phyloP scores from a whole-genome alignment of 2,888 invertebrate genomes.

The Dromius quadrimaculatus region DNA sequence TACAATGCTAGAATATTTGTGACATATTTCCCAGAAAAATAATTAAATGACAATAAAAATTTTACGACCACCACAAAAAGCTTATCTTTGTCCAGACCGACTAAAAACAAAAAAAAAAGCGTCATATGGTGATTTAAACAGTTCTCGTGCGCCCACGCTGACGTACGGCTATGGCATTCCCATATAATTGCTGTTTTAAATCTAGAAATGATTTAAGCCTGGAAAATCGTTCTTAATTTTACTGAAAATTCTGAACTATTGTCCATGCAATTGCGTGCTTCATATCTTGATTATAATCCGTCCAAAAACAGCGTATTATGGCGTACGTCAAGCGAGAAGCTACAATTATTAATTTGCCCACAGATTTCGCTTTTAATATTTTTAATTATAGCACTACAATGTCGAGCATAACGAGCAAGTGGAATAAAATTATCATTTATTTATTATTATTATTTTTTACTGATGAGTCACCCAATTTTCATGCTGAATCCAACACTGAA shows the following conservation, averaged over 20 bases:
- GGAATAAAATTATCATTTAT: too few relatives aligned
- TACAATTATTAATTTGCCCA: slow-evolving; percentile 31
- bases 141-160: slow-evolving; percentile 8
- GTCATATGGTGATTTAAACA: not conserved
- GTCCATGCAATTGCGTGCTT: too few relatives aligned
- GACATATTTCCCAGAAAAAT: slow-evolving; percentile 34
- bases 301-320: too few relatives aligned
- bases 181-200: slow-evolving; percentile 23
- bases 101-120: slow-evolving; percentile 5
- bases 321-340: slow-evolving; percentile 24
- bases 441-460: too few relatives aligned
- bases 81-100: slow-evolving; percentile 10
- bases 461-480: too few relatives aligned
- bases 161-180: slow-evolving; percentile 22
- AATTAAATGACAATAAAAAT: slow-evolving; percentile 36
- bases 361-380: slow-evolving; percentile 44
- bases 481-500: too few relatives aligned
- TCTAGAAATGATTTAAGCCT: slow-evolving; percentile 20
- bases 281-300: too few relatives aligned
- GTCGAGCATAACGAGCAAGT: too few relatives aligned
- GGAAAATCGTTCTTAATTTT: too few relatives aligned
- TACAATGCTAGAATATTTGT: slow-evolving; percentile 3
- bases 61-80: slow-evolving; percentile 30
- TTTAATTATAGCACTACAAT: too few relatives aligned
- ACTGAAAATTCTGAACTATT: slow-evolving; percentile 29